These are phyloP conservation scores for Megalopta genalis DNA, from an alignment of 1,140 invertebrate genomes.

Conservation along the genomic window DNA sequence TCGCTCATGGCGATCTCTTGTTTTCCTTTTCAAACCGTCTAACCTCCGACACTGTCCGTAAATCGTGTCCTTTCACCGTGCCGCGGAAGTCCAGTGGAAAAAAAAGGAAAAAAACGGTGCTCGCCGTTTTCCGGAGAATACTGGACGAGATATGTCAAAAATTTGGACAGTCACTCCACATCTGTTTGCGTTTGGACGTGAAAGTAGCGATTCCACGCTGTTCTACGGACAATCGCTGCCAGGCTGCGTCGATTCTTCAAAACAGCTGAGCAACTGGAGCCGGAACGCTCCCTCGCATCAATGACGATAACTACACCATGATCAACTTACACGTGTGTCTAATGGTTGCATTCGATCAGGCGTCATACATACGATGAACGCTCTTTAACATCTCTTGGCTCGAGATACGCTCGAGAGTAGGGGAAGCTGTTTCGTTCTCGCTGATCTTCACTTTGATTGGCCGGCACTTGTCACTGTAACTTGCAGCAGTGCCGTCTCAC, in stretches of 20 bases:
- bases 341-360: not conserved
- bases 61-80: constrained; percentile 18
- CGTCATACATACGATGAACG: too few relatives aligned
- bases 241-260: constrained; percentile 68
- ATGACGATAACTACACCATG: constrained; percentile 22
- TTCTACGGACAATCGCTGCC: constrained; percentile 59
- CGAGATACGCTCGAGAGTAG: too few relatives aligned
- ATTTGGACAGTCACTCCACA: constrained; percentile 75
- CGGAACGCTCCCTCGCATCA: constrained; percentile 37
- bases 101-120: constrained; percentile 22
- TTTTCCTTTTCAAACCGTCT: constrained; percentile 38
- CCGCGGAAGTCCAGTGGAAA: constrained; percentile 14
- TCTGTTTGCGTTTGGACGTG: constrained; percentile 73
- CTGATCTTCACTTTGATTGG: too few relatives aligned
- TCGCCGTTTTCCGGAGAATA: constrained; percentile 22
- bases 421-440: too few relatives aligned
- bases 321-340: not conserved
- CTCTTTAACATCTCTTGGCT: not conserved
- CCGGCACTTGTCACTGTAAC: too few relatives aligned
- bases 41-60: constrained; percentile 26
- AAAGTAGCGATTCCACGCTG: constrained; percentile 58
- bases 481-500: too few relatives aligned
- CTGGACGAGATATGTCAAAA: constrained; percentile 71
- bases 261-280: constrained; percentile 72
- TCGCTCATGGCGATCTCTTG: constrained; percentile 83